Evolutionary conservation across 2,888 invertebrate species (phyloP).

Genomic region (Trichopoda pennipes): DNA sequence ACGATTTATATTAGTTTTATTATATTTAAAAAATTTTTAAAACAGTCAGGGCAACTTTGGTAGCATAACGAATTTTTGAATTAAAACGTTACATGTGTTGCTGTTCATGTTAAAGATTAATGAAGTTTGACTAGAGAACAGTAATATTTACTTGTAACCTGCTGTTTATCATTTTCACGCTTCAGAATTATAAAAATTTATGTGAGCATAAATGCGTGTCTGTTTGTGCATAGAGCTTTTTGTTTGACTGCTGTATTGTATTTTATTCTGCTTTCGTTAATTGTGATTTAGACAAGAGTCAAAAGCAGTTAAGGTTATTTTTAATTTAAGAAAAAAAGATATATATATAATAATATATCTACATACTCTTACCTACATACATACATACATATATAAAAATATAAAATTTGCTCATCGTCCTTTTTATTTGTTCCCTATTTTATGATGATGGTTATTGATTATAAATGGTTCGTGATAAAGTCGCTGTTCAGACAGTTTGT

Average conservation of each 20-base stretch:
- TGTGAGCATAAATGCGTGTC: conserved; percentile 16
- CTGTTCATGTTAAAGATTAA: conserved; percentile 59
- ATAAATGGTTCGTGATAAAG: conserved; percentile 63
- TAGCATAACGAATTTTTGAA: conserved; percentile 60
- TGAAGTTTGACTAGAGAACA: conserved; percentile 63
- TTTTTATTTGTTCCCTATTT: conserved; percentile 16
- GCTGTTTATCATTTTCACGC: conserved; percentile 68
- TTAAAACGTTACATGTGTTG: conserved; percentile 42
- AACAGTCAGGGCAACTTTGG: conserved; percentile 41
- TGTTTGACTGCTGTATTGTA: conserved; percentile 35
- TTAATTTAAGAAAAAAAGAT: conserved; percentile 31
- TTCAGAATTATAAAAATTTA: conserved; percentile 43
- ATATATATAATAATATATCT: conserved; percentile 29
- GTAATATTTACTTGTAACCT: conserved; percentile 52
- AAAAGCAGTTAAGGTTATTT: conserved; percentile 54
- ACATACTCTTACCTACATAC: too few species aligned
- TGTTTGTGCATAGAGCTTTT: background rate
- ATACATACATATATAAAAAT: too few species aligned
- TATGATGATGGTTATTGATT: conserved; percentile 54
- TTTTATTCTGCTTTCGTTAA: conserved; percentile 8
- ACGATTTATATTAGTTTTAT: conserved; percentile 11
- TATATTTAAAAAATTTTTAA: conserved; percentile 8
- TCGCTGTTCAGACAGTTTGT: conserved; percentile 40
- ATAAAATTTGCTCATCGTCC: conserved; percentile 3
- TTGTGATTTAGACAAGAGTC: conserved; percentile 51